These are phyloP conservation scores for Synanceia verrucosa DNA, from an alignment of 2,797 vertebrate genomes.

Conservation along the genomic window DNA sequence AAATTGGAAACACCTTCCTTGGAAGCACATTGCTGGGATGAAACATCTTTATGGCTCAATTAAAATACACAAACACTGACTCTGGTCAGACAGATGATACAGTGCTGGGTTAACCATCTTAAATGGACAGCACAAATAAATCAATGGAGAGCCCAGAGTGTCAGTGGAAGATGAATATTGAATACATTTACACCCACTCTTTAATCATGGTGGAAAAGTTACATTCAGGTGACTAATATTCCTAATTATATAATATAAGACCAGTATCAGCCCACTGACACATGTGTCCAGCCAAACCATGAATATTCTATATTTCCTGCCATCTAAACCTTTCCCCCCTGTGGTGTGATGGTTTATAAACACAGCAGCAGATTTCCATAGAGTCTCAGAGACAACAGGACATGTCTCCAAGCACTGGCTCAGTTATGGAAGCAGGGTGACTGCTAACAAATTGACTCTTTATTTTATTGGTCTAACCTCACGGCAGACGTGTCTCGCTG, in stretches of 20 bases:
- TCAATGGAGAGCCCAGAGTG: not conserved
- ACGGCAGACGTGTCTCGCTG: slow-evolving; percentile 61
- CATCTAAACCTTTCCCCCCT: slow-evolving; percentile 19
- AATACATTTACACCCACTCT: not conserved
- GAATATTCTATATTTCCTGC: slow-evolving; percentile 41
- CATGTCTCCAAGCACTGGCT: slow-evolving; percentile 36
- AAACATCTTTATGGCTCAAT: not conserved
- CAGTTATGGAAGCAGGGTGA: slow-evolving; percentile 35
- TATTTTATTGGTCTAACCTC: slow-evolving; percentile 68
- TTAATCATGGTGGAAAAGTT: slow-evolving; percentile 1
- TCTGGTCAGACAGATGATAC: not conserved
- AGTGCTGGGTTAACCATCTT: not conserved
- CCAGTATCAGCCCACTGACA: not conserved
- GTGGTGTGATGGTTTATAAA: slow-evolving; percentile 36
- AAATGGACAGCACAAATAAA: not conserved
- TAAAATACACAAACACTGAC: not conserved
- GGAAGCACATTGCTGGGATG: not conserved
- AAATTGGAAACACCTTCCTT: not conserved
- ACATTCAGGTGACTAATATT: slow-evolving; percentile 4
- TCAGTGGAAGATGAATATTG: not conserved
- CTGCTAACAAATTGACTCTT: slow-evolving; percentile 64
- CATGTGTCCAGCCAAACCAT: slow-evolving; percentile 3
- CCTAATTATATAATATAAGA: slow-evolving; percentile 6
- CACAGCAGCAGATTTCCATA: slow-evolving; percentile 37
- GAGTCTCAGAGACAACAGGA: slow-evolving; percentile 26